Evolutionary conservation across 2,888 invertebrate species (phyloP).

Genomic region (Arctia plantaginis): DNA sequence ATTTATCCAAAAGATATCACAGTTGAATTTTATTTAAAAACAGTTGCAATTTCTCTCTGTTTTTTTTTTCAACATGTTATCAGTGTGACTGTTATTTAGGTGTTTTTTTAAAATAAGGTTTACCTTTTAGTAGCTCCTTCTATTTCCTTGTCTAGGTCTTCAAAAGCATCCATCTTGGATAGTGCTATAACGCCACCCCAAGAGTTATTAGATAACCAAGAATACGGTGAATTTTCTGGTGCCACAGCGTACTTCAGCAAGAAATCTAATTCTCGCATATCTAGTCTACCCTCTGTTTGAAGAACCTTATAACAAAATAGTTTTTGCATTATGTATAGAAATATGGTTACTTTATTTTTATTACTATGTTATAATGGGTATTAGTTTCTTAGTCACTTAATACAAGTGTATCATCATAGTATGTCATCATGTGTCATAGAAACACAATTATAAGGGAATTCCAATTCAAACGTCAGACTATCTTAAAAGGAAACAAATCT

Average conservation of each 20-base stretch:
- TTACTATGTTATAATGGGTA: background rate
- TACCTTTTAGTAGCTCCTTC: constrained; percentile 94
- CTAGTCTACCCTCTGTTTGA: constrained; percentile 88
- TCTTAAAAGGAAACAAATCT: too few relatives aligned
- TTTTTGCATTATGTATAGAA: background rate
- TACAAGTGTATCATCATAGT: background rate
- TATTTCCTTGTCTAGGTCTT: constrained; percentile 95
- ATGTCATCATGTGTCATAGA: too few relatives aligned
- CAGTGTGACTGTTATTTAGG: background rate
- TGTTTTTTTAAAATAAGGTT: background rate
- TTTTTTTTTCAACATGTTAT: too few relatives aligned
- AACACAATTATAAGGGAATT: too few relatives aligned
- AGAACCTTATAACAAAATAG: constrained; percentile 57
- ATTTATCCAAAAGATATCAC: too few relatives aligned
- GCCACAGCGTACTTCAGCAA: constrained; percentile 93
- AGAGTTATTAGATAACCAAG: constrained; percentile 91
- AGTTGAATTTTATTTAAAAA: too few relatives aligned
- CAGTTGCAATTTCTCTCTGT: too few relatives aligned
- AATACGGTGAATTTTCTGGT: constrained; percentile 91
- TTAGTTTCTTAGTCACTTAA: background rate
- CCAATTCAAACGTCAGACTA: too few relatives aligned
- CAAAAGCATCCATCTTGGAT: constrained; percentile 91
- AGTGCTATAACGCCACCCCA: constrained; percentile 95
- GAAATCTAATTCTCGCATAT: constrained; percentile 93
- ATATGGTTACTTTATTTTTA: background rate